These are phyloP conservation scores for Plagodis dolabraria DNA, from an alignment of 2,888 invertebrate species.

Conservation along the genomic window DNA sequence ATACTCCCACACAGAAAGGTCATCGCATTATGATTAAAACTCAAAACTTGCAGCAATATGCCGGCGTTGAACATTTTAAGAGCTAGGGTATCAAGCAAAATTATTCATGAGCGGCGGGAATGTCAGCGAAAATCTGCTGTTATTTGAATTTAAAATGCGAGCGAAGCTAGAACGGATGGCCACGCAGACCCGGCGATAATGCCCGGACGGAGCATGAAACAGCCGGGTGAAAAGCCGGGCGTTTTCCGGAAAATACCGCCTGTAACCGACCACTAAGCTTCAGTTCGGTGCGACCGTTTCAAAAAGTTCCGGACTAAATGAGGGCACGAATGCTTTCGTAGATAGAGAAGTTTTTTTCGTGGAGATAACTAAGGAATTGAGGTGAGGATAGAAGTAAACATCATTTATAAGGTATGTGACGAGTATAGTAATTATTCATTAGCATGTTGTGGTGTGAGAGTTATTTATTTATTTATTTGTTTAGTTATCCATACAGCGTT, in stretches of 20 bases:
- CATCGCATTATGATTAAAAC: constrained; percentile 47
- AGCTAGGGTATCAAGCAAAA: constrained; percentile 52
- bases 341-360: constrained; percentile 42
- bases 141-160: constrained; percentile 68
- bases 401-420: no score
- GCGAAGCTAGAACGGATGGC: constrained; percentile 48
- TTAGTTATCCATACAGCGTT: no score
- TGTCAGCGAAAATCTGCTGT: constrained; percentile 52
- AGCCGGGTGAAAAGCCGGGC: constrained; percentile 46
- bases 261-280: constrained; percentile 47
- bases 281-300: constrained; percentile 43
- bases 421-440: no score
- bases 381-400: background rate
- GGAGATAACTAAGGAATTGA: constrained; percentile 1
- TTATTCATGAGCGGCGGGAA: constrained; percentile 48
- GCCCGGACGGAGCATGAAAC: constrained; percentile 47
- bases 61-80: constrained; percentile 40
- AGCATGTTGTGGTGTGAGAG: no score
- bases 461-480: no score
- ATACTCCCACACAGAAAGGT: constrained; percentile 31
- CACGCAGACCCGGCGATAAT: constrained; percentile 52
- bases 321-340: constrained; percentile 20
- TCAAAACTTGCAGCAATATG: constrained; percentile 42
- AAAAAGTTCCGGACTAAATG: constrained; percentile 20
- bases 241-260: constrained; percentile 57